Base-by-base conservation (phyloP, 2,113 vertebrate genomes). In the Lates calcarifer region DNA sequence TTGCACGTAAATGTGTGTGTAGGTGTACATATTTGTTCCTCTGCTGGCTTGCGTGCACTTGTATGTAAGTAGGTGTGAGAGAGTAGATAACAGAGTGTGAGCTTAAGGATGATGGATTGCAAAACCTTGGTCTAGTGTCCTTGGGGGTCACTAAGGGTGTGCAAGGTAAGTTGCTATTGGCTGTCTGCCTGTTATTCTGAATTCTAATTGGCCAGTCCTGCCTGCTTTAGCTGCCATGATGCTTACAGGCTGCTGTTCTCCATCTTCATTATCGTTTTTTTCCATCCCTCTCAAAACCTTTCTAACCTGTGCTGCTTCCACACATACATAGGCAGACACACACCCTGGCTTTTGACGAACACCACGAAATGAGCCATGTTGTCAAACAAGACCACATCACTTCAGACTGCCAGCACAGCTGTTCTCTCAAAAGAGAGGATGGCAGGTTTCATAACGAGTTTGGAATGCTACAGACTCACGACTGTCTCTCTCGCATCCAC, bases 51-150 rank as follows among this genome's bases (percentile, higher is more conserved):
- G 82, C 15, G 29, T 55, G 77, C 24, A 73, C 37, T 45, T 74
- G 31, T 71, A 68, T 81, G 71, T 87, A 83, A 74, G 82, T 81
- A 72, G 61, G 83, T 79, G 82, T 76, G 37, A 85, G 87, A 79
- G 79, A 79, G 82, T 60, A 79, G 86, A 91, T 93, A 89, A 89
- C 86, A 75, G 82, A 79, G 72, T 75, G 84, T 78, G 65, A 89
- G 90, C 81, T 79, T 87, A 87, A 87, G 83, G 82, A 92, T 92
- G 91, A 94, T 92, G 88, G 82, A 93, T 93, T 90, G 90, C 79
- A 76, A 93, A 91, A 93, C 91, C 89, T 93, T 91, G 92, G 90
- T 89, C 87, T 82, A 10, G 78, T 91, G 92, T 92, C 90, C 91
- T 92, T 92, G 92, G 83, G 84, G 91, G 91, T 93, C 92, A 88